phyloP scores from a whole-genome alignment of 1,140 invertebrate species.

The Drosophila insularis region DNA sequence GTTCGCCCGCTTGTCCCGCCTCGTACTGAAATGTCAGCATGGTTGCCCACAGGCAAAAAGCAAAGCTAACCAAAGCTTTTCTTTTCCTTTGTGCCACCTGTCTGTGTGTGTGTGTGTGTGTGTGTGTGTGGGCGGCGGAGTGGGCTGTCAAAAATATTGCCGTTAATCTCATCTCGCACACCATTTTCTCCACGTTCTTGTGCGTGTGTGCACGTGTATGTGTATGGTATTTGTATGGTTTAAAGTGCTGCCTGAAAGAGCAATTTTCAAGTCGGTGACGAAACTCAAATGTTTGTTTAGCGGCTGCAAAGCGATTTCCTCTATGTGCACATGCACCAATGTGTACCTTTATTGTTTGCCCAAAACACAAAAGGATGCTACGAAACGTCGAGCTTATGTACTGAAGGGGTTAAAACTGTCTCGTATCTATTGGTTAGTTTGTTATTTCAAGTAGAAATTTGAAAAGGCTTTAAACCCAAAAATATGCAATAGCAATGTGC shows the following conservation, averaged over 20 bases:
- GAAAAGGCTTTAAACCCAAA: background rate
- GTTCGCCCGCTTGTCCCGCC: slow-evolving; percentile 3
- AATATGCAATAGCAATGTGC: too few relatives aligned
- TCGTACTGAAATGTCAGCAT: too few relatives aligned
- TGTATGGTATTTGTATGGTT: slow-evolving; percentile 14
- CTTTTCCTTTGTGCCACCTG: slow-evolving; percentile 5
- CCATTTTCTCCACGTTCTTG: slow-evolving; percentile 31
- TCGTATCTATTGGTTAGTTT: background rate
- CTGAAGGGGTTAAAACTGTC: background rate
- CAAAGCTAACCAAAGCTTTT: slow-evolving; percentile 18
- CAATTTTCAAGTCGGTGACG: background rate
- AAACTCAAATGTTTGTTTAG: slow-evolving; percentile 58
- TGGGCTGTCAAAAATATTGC: slow-evolving; percentile 38
- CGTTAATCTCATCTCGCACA: slow-evolving; percentile 58
- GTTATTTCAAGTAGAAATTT: background rate
- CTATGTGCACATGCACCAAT: slow-evolving; percentile 39
- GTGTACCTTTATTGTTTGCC: slow-evolving; percentile 46
- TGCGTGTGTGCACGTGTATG: slow-evolving; percentile 12
- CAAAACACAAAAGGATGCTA: slow-evolving; percentile 33
- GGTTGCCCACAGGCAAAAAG: slow-evolving; percentile 25
- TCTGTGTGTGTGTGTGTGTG: background rate
- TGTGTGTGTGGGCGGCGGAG: background rate
- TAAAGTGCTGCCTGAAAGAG: slow-evolving; percentile 17
- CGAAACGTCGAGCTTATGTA: background rate
- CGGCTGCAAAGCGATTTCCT: slow-evolving; percentile 36